These are phyloP conservation scores for Gavialis gangeticus DNA, from an alignment of 2,113 vertebrate species.

Conservation along the genomic window DNA sequence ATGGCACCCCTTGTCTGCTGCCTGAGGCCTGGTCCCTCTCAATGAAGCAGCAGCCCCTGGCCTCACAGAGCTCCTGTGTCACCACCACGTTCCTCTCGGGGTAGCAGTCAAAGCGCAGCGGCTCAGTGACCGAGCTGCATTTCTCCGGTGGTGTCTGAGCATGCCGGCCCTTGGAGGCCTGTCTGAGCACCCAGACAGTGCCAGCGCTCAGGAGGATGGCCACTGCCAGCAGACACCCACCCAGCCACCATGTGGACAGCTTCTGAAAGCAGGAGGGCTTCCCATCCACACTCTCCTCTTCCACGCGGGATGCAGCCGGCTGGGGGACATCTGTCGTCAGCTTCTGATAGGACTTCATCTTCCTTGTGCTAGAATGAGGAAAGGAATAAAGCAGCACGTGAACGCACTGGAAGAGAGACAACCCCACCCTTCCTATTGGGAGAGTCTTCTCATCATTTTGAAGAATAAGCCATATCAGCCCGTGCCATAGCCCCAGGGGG, in stretches of 20 bases:
- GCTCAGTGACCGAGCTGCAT: constrained; percentile 76
- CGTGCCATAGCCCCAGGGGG: background rate
- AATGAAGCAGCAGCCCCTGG: constrained; percentile 88
- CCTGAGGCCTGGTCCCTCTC: background rate
- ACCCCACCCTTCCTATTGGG: background rate
- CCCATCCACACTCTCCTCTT: constrained; percentile 5
- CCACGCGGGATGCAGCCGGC: fast-evolving
- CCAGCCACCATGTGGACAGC: constrained; percentile 53
- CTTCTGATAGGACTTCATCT: constrained; percentile 67
- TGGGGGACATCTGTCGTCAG: background rate
- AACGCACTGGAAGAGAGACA: background rate
- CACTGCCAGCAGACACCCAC: constrained; percentile 30
- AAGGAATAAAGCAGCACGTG: background rate
- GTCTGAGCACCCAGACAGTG: constrained; percentile 69
- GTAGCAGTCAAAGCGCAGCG: constrained; percentile 89
- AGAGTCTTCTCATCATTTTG: background rate
- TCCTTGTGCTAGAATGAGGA: background rate
- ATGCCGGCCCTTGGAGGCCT: background rate
- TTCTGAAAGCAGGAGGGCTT: fast-evolving
- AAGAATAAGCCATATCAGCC: background rate
- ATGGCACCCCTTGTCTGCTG: constrained; percentile 79
- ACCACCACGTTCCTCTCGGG: constrained; percentile 83
- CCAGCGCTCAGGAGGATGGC: constrained; percentile 49
- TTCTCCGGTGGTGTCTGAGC: background rate
- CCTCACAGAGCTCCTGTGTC: constrained; percentile 85